Percentiles rank a stretch among this genome's conserved stretches.
Evolutionary conservation across 2,113 vertebrate species (phyloP).

Genomic region (Eolophus roseicapilla): DNA sequence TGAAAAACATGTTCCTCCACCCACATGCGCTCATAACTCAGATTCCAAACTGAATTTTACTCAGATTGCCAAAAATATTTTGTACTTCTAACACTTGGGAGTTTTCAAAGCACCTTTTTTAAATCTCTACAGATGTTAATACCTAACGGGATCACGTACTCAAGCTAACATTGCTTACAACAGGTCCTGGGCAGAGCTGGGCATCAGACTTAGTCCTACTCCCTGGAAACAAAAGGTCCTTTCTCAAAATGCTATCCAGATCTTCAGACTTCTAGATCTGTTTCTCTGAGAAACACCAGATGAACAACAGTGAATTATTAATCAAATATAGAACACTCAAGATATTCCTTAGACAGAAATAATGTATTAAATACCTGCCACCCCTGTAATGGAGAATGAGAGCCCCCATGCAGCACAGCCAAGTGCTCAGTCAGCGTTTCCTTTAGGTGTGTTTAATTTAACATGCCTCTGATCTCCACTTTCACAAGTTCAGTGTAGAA

Average conservation of each 20-base stretch:
- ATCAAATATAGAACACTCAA: neutral
- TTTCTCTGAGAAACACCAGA: neutral
- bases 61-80: conserved; percentile 44
- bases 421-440: neutral
- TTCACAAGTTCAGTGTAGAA: neutral
- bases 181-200: neutral
- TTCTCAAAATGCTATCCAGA: neutral
- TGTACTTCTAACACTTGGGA: conserved; percentile 29
- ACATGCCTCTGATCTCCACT: conserved; percentile 4
- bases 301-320: neutral
- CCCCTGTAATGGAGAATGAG: neutral
- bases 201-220: neutral
- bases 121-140: neutral
- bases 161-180: neutral
- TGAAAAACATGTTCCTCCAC: conserved; percentile 68
- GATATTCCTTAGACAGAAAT: neutral
- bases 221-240: neutral
- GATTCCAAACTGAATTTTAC: conserved; percentile 64
- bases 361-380: neutral
- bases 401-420: neutral
- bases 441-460: neutral
- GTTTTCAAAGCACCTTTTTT: conserved; percentile 16
- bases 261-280: neutral
- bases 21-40: conserved; percentile 59
- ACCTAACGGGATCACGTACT: neutral